These are phyloP conservation scores for Branchinecta sandiegonensis DNA, from an alignment of 2,888 invertebrate genomes.

Conservation along the genomic window DNA sequence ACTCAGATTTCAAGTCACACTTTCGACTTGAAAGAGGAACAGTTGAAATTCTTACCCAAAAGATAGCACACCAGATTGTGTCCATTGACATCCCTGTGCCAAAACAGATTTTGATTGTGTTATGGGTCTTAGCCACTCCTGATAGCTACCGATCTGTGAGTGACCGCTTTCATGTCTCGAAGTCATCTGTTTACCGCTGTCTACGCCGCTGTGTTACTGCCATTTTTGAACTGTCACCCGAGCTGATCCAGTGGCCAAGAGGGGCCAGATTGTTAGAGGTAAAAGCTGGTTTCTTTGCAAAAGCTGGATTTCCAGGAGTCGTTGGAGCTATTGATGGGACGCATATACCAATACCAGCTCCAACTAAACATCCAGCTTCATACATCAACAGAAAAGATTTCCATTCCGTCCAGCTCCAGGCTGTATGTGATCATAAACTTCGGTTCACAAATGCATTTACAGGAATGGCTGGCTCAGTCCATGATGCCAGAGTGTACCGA, in stretches of 20 bases:
- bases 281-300: neutral
- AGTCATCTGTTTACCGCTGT: neutral
- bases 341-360: no score
- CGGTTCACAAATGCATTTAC: no score
- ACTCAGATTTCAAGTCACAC: neutral
- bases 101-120: slow-evolving; percentile 3
- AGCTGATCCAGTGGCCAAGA: neutral
- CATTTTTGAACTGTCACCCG: no score
- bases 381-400: no score
- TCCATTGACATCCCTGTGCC: neutral
- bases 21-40: neutral
- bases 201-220: neutral
- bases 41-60: neutral
- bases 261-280: neutral
- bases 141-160: neutral
- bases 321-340: no score
- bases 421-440: no score
- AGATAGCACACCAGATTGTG: neutral
- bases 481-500: no score
- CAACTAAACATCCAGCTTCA: no score
- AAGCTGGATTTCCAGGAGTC: neutral
- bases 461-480: no score
- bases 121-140: neutral
- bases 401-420: no score
- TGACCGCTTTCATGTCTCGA: slow-evolving; percentile 1